Evolutionary conservation across 2,113 vertebrate genomes (phyloP).

Genomic region (Ancistrus triradiatus): DNA sequence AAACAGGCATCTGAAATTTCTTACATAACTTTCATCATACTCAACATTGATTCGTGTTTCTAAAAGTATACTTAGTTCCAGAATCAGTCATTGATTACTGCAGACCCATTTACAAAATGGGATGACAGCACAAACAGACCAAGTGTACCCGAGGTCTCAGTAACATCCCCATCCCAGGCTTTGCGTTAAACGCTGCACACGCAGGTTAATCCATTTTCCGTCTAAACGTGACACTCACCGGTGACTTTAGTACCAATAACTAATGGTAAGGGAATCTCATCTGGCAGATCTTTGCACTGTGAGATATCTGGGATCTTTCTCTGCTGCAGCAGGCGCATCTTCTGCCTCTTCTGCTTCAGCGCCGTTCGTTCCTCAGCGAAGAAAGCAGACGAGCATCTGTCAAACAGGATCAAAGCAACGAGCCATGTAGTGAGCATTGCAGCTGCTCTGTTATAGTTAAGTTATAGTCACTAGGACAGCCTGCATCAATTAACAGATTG

Average conservation of each 20-base stretch:
- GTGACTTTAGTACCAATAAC: slow-evolving; percentile 99
- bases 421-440: no score
- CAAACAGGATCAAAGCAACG: slow-evolving; percentile 10
- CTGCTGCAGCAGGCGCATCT: slow-evolving; percentile 93
- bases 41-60: no score
- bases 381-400: slow-evolving; percentile 95
- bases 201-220: no score
- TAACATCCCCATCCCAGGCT: no score
- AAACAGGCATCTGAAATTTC: no score
- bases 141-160: no score
- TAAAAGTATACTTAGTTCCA: no score
- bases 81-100: no score
- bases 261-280: slow-evolving; percentile 92
- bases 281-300: slow-evolving; percentile 95
- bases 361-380: slow-evolving; percentile 94
- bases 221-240: slow-evolving; percentile 72
- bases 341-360: slow-evolving; percentile 90
- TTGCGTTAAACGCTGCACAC: no score
- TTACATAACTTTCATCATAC: no score
- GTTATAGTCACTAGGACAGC: background rate
- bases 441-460: background rate
- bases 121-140: no score
- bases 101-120: no score
- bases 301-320: slow-evolving; percentile 91
- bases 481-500: background rate